A percentile compares a stretch with the other conserved stretches of the same genome.
Evolutionary conservation across 1,140 invertebrate genomes (phyloP).

Genomic region (Cydia pomonella): DNA sequence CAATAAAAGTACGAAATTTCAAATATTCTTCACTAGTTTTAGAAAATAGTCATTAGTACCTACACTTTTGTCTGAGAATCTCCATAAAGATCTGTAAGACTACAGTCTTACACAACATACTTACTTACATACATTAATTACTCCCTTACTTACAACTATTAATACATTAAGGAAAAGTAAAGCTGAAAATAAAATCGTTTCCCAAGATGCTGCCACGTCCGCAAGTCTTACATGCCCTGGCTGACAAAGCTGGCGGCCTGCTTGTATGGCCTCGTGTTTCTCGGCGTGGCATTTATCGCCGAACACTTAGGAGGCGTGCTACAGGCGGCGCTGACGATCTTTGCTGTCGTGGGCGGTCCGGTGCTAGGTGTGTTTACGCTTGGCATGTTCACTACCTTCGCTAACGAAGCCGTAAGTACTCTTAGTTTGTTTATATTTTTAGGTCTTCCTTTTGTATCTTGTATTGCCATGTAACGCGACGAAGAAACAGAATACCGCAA

Average conservation of each 20-base stretch:
- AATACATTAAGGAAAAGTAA: too few relatives aligned
- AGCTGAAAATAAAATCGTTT: slow-evolving; percentile 43
- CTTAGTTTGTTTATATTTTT: too few relatives aligned
- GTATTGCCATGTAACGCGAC: too few relatives aligned
- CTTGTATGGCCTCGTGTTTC: slow-evolving; percentile 85
- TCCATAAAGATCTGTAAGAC: too few relatives aligned
- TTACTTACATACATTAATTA: too few relatives aligned
- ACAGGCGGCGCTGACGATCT: slow-evolving; percentile 88
- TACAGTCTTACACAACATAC: too few relatives aligned
- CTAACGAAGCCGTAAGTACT: slow-evolving; percentile 80
- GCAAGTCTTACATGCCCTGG: slow-evolving; percentile 53
- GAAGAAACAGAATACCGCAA: too few relatives aligned
- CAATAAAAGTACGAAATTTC: too few relatives aligned
- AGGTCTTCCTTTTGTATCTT: too few relatives aligned
- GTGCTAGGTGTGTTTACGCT: slow-evolving; percentile 89
- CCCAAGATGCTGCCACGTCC: slow-evolving; percentile 49
- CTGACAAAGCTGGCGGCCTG: slow-evolving; percentile 84
- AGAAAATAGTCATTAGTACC: too few relatives aligned
- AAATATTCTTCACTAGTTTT: background rate
- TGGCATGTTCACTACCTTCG: slow-evolving; percentile 86
- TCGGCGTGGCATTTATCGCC: slow-evolving; percentile 88
- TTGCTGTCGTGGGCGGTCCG: slow-evolving; percentile 90
- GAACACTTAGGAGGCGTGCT: slow-evolving; percentile 87
- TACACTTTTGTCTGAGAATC: too few relatives aligned
- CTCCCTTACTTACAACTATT: too few relatives aligned